Percentiles rank a stretch among this genome's conserved stretches.
These are phyloP conservation scores for Takifugu bimaculatus DNA, from an alignment of 2,113 vertebrate species.

Conservation along the genomic window DNA sequence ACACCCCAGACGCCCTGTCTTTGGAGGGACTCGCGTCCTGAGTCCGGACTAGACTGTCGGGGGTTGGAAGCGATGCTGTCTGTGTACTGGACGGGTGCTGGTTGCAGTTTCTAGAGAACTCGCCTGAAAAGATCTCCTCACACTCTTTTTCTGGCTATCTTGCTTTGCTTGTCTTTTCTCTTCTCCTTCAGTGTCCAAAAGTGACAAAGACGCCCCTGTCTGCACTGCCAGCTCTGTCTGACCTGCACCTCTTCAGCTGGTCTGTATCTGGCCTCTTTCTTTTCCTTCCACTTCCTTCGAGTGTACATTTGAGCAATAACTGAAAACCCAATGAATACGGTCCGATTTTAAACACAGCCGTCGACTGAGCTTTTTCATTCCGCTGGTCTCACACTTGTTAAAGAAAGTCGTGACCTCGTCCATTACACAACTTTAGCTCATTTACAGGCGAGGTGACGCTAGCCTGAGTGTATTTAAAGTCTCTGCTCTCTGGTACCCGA, in stretches of 20 bases:
- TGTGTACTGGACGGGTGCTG: no score
- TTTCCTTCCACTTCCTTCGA: not conserved
- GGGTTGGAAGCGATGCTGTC: no score
- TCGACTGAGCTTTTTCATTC: no score
- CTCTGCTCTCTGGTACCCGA: constrained; percentile 35
- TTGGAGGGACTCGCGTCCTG: not conserved
- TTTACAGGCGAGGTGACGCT: constrained; percentile 13
- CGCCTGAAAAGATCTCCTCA: constrained; percentile 6
- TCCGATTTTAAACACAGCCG: no score
- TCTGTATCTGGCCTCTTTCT: constrained; percentile 51
- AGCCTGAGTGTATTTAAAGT: constrained; percentile 22
- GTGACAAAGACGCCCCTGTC: constrained; percentile 43
- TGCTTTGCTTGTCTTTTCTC: constrained; percentile 40
- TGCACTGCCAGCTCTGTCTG: constrained; percentile 60
- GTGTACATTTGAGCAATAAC: no score
- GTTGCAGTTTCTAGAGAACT: not conserved
- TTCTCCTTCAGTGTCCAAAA: constrained; percentile 44
- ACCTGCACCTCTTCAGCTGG: constrained; percentile 55
- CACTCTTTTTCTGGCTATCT: constrained; percentile 28
- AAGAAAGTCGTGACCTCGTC: not conserved
- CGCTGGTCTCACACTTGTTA: no score
- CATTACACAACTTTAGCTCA: constrained; percentile 17
- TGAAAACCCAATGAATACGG: no score
- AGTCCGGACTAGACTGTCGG: not conserved
- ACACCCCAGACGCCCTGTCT: no score